phyloP scores from a whole-genome alignment of 2,797 vertebrate genomes.

The Megaceryle alcyon region DNA sequence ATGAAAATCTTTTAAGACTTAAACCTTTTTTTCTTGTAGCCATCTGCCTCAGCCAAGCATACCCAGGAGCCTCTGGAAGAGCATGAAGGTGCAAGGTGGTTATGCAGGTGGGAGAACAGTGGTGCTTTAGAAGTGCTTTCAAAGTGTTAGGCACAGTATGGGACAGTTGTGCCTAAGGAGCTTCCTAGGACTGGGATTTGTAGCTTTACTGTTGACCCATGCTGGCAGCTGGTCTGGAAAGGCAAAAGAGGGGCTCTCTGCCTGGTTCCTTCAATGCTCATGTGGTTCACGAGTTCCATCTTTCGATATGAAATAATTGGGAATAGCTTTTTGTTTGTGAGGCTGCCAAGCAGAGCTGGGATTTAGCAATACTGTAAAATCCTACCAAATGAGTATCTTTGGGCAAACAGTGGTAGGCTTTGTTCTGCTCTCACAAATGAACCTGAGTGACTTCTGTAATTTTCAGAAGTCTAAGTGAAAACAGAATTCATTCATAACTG shows the following conservation, averaged over 20 bases:
- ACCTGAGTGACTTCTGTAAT: background rate
- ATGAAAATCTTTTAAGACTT: background rate
- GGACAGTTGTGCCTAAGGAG: background rate
- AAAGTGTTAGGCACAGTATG: background rate
- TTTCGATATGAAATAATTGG: background rate
- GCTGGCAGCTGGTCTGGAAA: background rate
- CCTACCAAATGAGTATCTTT: background rate
- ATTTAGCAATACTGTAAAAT: background rate
- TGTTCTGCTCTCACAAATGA: background rate
- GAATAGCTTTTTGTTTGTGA: background rate
- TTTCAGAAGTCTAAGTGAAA: background rate
- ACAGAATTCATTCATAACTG: background rate
- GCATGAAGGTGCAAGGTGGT: accelerated
- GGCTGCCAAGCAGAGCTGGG: background rate
- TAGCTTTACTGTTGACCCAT: background rate
- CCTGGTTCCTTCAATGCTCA: background rate
- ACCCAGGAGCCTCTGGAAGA: background rate
- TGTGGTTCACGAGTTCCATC: background rate
- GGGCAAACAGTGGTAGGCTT: accelerated
- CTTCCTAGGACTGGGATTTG: background rate
- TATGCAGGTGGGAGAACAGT: background rate
- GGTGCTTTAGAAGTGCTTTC: background rate
- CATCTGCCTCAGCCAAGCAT: accelerated
- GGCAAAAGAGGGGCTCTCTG: background rate
- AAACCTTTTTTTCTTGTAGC: background rate